Percentiles rank a stretch among this genome's conserved stretches.
Evolutionary conservation across 1,140 invertebrate species (phyloP).

Genomic region (Frieseomelitta varia): DNA sequence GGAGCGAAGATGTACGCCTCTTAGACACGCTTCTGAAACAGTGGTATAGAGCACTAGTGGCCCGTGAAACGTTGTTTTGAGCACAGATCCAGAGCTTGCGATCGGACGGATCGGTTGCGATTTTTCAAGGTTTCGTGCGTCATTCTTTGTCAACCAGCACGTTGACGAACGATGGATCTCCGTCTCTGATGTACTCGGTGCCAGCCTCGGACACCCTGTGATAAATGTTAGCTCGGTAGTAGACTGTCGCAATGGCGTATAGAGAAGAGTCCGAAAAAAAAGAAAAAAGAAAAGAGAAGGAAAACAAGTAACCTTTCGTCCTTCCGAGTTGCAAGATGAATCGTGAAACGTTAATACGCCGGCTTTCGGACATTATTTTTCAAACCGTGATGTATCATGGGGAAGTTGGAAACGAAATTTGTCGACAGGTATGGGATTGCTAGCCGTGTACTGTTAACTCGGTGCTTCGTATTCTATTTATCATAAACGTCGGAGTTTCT

Average conservation of each 20-base stretch:
- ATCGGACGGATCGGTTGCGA: neutral
- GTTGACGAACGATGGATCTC: conserved; percentile 56
- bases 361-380: neutral
- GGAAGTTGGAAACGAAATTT: too few relatives aligned
- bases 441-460: too few relatives aligned
- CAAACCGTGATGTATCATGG: neutral
- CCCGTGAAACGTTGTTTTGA: conserved; percentile 38
- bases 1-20: conserved; percentile 38
- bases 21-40: conserved; percentile 51
- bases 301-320: too few relatives aligned
- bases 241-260: conserved; percentile 61
- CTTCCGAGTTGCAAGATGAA: neutral
- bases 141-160: neutral
- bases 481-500: too few relatives aligned
- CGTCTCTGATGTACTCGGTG: conserved; percentile 60
- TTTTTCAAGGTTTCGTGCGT: neutral
- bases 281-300: neutral
- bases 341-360: neutral
- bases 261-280: neutral
- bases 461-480: too few relatives aligned
- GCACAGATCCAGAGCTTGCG: conserved; percentile 42
- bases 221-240: conserved; percentile 73
- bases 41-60: conserved; percentile 56
- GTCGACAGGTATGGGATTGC: too few relatives aligned
- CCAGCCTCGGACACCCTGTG: conserved; percentile 63